Base-by-base conservation (phyloP, 2,888 invertebrate species). In the Andrena hattorfiana region DNA sequence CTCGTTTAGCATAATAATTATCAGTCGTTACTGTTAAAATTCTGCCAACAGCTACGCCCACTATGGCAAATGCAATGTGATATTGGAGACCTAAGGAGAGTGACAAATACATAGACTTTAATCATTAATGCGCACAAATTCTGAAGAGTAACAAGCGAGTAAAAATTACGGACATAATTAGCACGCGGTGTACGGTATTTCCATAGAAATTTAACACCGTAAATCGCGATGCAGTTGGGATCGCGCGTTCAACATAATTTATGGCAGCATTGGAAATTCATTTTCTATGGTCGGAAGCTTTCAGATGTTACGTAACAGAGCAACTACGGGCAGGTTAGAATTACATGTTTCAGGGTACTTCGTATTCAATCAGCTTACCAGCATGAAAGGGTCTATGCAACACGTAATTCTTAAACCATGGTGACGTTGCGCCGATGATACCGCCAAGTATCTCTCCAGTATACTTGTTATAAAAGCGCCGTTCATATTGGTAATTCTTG, bases 1-100 rank as follows among this genome's bases (percentile, higher is more conserved):
- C 92, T 73, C 85, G 90, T 64, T 82, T 86, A 13, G 87, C 86
- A 16, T 66, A n/a, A 5, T 3, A 16, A 0, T 56, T 0, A 0
- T 86, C 76, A 3, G 2, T 0, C 2, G 54, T 3, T 16, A 88
- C 73, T 16, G 87, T 83, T 0, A 67, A 0, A 6, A 54, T 59
- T n/a, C 83, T 42, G 48, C 90, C 90, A 16, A 32, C 0, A 5
- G 2, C 4, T 0, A 79, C 20, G 10, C 49, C 70, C 1, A 56
- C 0, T 8, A 78, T 20, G 62, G 87, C 10, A 51, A 32, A 23
- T 8, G 26, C 3, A 26, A 35, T n/a, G 13, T 6, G 6, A 13
- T 2, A 13, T 1, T 20, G 20, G 2, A 54, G 6, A 54, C 5
- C 63, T 63, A 63, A 42, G 13, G 6, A 23, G 42, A 60, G n/a